Evolutionary conservation across 2,888 invertebrate species (phyloP).

Genomic region (Sarcophaga caerulescens): DNA sequence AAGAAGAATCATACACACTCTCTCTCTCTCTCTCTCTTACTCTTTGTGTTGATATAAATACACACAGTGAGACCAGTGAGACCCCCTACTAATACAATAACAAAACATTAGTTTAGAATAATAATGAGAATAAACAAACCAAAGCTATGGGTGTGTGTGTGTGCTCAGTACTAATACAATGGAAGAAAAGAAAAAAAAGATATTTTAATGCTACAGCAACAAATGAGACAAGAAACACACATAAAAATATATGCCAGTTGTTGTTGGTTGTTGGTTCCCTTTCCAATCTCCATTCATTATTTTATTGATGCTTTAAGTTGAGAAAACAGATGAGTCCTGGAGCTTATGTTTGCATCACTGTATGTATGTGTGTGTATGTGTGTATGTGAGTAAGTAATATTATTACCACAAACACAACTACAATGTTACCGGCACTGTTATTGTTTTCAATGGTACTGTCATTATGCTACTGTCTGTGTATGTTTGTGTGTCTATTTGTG

Average conservation of each 20-base stretch:
- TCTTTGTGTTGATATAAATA: constrained; percentile 37
- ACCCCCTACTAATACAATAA: constrained; percentile 68
- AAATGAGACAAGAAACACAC: constrained; percentile 52
- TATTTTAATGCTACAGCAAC: constrained; percentile 53
- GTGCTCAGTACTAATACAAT: too few relatives aligned
- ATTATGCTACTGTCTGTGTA: too few relatives aligned
- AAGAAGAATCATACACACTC: too few relatives aligned
- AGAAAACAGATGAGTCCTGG: constrained; percentile 75
- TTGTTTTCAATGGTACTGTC: too few relatives aligned
- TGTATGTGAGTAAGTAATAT: background rate
- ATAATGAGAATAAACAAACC: constrained; percentile 48
- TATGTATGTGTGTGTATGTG: background rate
- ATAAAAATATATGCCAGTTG: constrained; percentile 45
- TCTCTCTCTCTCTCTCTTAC: too few relatives aligned
- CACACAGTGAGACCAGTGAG: constrained; percentile 49
- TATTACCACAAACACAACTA: constrained; percentile 3
- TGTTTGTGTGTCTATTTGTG: background rate
- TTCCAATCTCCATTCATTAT: constrained; percentile 74
- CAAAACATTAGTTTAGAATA: constrained; percentile 52
- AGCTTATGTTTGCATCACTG: constrained; percentile 50
- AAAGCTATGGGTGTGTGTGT: too few relatives aligned
- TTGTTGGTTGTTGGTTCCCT: too few relatives aligned
- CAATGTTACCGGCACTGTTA: too few relatives aligned
- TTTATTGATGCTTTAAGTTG: constrained; percentile 76
- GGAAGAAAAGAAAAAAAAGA: too few relatives aligned